phyloP scores from a whole-genome alignment of 1,140 invertebrate genomes.

The Drosophila quadrilineata region DNA sequence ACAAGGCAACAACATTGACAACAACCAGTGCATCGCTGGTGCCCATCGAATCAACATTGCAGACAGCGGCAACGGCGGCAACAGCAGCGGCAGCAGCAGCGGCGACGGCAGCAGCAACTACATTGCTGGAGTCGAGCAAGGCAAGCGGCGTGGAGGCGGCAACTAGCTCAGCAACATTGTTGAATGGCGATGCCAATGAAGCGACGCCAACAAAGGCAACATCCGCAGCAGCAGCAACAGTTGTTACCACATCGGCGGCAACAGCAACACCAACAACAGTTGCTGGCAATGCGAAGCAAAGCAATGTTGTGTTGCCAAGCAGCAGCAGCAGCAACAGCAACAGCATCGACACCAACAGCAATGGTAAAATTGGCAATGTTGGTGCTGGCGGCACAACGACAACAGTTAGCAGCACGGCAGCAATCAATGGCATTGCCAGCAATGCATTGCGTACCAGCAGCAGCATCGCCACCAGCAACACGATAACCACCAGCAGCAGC shows the following conservation, averaged over 20 bases:
- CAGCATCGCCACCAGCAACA: constrained; percentile 11
- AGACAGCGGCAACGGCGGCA: too few relatives aligned
- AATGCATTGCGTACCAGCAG: constrained; percentile 7
- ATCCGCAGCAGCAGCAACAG: constrained; percentile 39
- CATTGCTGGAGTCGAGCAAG: constrained; percentile 15
- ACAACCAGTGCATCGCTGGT: constrained; percentile 65
- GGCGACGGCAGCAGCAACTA: constrained; percentile 19
- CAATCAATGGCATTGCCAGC: constrained; percentile 57
- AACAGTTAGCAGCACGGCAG: constrained; percentile 27
- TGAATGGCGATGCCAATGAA: constrained; percentile 47
- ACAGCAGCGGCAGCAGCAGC: constrained; percentile 10
- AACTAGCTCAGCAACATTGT: constrained; percentile 43
- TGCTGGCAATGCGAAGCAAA: constrained; percentile 62
- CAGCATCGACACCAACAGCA: constrained; percentile 66
- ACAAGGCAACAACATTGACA: constrained; percentile 34
- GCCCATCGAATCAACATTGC: constrained; percentile 72
- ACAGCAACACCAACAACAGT: constrained; percentile 49
- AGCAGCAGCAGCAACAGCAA: constrained; percentile 64
- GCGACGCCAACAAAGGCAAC: constrained; percentile 11
- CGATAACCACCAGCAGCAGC: constrained; percentile 14
- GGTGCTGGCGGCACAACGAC: constrained; percentile 57
- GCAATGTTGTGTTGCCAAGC: constrained; percentile 47
- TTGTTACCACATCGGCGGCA: constrained; percentile 43
- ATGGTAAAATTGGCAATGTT: constrained; percentile 48
- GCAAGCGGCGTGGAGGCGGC: constrained; percentile 44